A percentile compares a stretch with the other conserved stretches of the same genome.
Evolutionary conservation across 2,797 vertebrate species (phyloP).

Genomic region (Spinus olivaceus): DNA sequence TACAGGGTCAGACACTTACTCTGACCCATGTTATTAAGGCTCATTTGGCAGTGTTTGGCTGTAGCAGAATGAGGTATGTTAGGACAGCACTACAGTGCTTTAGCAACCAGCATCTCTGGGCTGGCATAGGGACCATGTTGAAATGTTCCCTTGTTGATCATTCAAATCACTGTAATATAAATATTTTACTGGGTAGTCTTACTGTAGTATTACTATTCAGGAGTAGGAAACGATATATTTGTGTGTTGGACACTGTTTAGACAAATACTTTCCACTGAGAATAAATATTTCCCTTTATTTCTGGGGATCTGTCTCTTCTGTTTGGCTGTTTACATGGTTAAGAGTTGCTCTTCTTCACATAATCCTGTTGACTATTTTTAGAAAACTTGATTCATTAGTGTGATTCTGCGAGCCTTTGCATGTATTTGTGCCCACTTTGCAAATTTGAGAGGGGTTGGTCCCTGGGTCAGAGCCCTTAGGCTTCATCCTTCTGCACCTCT

Average conservation of each 20-base stretch:
- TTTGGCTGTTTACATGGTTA: background rate
- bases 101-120: background rate
- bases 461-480: background rate
- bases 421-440: background rate
- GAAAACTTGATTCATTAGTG: background rate
- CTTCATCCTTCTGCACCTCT: background rate
- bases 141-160: background rate
- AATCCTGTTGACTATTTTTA: background rate
- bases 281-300: slow-evolving; percentile 42
- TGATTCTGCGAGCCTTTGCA: background rate
- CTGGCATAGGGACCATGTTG: background rate
- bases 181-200: slow-evolving; percentile 6
- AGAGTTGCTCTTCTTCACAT: background rate
- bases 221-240: slow-evolving; percentile 40
- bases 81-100: background rate
- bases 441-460: background rate
- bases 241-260: background rate
- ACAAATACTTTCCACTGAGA: slow-evolving; percentile 4
- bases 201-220: background rate
- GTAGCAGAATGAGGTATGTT: background rate
- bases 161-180: slow-evolving; percentile 1
- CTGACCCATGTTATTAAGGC: background rate
- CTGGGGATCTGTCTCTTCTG: background rate
- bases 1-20: background rate
- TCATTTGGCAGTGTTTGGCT: background rate